A percentile compares a stretch with the other conserved stretches of the same genome.
phyloP scores from a whole-genome alignment of 64 coral and sea anemone genomes.

The Dendrophyllia cribrosa region DNA sequence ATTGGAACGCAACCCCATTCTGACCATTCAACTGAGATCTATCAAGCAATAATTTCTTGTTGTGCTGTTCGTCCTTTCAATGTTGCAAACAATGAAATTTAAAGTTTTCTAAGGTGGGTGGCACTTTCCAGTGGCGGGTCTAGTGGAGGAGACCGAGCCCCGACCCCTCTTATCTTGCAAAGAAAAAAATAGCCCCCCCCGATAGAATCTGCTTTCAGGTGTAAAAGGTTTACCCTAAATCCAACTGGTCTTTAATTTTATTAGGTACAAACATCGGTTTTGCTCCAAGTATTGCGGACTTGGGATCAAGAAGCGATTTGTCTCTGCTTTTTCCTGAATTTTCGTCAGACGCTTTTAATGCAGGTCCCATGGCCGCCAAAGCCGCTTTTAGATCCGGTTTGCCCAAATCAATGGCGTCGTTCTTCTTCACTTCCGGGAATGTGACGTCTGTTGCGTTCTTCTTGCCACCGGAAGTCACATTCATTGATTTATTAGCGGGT shows the following conservation, averaged over 20 bases:
- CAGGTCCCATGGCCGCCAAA: conserved; percentile 78
- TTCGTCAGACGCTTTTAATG: not conserved
- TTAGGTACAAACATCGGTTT: conserved; percentile 96
- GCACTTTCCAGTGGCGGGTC: too few species aligned
- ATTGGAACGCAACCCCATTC: too few species aligned
- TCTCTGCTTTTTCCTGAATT: not conserved
- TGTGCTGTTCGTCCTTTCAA: too few species aligned
- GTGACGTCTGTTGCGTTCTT: conserved; percentile 3
- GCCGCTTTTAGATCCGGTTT: conserved; percentile 88
- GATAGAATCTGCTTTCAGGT: not conserved
- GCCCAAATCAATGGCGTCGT: conserved; percentile 71
- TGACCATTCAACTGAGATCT: too few species aligned
- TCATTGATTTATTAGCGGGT: not conserved
- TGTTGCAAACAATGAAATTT: too few species aligned
- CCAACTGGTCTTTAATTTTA: conserved; percentile 92
- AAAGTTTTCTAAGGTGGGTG: too few species aligned
- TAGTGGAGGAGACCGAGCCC: too few species aligned
- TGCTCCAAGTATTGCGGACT: conserved; percentile 74
- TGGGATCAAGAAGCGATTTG: conserved; percentile 59
- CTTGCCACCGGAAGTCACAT: not conserved
- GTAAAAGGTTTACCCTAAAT: conserved; percentile 13
- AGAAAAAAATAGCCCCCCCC: not conserved
- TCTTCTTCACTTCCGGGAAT: conserved; percentile 70
- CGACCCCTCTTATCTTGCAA: too few species aligned
- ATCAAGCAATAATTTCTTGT: too few species aligned